Conservation (phyloP, 1,140 invertebrate species). For the Ericerus pela region DNA sequence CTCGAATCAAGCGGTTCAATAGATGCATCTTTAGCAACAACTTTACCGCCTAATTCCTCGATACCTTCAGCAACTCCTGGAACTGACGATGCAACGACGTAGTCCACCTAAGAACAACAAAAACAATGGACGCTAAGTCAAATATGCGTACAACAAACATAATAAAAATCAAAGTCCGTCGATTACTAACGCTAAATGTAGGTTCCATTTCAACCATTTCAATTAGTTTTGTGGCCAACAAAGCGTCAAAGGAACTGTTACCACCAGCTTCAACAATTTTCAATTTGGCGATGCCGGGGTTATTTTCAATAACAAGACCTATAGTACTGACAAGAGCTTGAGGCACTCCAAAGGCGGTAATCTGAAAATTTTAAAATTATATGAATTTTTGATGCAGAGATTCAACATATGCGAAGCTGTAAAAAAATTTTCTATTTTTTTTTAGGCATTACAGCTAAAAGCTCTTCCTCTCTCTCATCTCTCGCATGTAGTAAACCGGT, state of each 20-base stretch:
- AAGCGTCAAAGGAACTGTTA: conserved; percentile 43
- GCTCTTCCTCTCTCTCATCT: too few species aligned
- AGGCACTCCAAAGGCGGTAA: not conserved
- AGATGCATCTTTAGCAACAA: conserved; percentile 37
- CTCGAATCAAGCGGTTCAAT: conserved; percentile 38
- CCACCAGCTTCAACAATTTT: conserved; percentile 60
- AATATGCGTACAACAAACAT: conserved; percentile 4
- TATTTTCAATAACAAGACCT: conserved; percentile 68
- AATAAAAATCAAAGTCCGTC: not conserved
- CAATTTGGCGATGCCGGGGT: conserved; percentile 47
- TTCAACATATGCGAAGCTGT: too few species aligned
- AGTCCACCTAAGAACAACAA: conserved; percentile 27
- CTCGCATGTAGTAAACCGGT: too few species aligned
- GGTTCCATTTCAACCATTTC: conserved; percentile 50
- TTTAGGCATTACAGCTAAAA: too few species aligned
- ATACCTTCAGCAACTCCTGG: conserved; percentile 25
- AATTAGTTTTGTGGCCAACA: conserved; percentile 40
- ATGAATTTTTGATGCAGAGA: too few species aligned
- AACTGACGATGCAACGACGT: conserved; percentile 27
- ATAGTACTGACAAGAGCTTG: conserved; percentile 47
- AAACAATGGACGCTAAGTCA: not conserved
- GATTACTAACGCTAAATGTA: conserved; percentile 36
- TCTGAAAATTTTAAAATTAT: too few species aligned
- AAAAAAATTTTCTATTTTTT: too few species aligned
- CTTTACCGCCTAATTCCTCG: conserved; percentile 28